Percentiles rank a stretch among this genome's conserved stretches.
Conservation (phyloP, 1,140 invertebrate species). For the Trachymyrmex cornetzi region DNA sequence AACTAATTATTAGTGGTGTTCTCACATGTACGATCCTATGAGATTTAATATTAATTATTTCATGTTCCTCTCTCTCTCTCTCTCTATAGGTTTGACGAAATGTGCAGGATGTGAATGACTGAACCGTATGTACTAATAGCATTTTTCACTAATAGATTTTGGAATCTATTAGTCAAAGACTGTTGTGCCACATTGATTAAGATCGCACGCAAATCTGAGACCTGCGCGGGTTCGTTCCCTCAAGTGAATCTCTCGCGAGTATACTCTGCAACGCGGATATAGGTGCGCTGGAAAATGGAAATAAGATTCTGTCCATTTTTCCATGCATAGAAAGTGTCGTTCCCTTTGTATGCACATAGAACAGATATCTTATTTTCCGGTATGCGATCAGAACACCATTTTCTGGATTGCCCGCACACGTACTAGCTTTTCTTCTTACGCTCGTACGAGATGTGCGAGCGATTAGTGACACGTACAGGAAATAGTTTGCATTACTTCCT, state of each 20-base stretch:
- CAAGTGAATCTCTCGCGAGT: slow-evolving; percentile 20
- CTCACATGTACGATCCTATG: too few relatives aligned
- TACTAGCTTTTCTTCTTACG: neutral
- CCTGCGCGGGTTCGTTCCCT: neutral
- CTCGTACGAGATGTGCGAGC: neutral
- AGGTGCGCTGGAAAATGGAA: slow-evolving; percentile 70
- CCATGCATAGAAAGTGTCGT: slow-evolving; percentile 75
- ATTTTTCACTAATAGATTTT: too few relatives aligned
- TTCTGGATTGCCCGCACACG: slow-evolving; percentile 11
- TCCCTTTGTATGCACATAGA: slow-evolving; percentile 64
- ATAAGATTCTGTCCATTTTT: slow-evolving; percentile 74
- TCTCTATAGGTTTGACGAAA: too few relatives aligned
- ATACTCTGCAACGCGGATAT: slow-evolving; percentile 19
- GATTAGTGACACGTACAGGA: neutral
- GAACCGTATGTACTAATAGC: too few relatives aligned
- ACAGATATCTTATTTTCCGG: slow-evolving; percentile 72
- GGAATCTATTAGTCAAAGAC: too few relatives aligned
- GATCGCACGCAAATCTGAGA: neutral
- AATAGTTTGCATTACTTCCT: neutral
- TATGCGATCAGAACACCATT: slow-evolving; percentile 68
- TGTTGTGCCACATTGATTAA: neutral
- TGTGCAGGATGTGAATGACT: too few relatives aligned
- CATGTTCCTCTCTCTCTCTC: too few relatives aligned
- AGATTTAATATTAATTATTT: too few relatives aligned
- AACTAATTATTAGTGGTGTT: too few relatives aligned